Evolutionary conservation across 2,888 invertebrate genomes (phyloP), one percentile per base, ranked within the genome.

Genomic region (Brachyptera risi): DNA sequence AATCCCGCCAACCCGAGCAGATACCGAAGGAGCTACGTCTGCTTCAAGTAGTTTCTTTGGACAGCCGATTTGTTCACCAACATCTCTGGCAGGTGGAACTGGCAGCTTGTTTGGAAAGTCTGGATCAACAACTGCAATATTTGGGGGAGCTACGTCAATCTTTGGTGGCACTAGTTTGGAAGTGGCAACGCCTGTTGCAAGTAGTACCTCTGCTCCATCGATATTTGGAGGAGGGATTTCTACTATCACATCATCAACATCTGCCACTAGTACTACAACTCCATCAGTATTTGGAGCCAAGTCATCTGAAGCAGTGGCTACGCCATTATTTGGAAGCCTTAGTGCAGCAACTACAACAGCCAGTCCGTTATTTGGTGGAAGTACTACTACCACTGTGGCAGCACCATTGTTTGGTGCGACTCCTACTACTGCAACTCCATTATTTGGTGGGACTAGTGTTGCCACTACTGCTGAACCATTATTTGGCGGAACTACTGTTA

Each of bases 281-380:
- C n/a, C 38, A 42, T 35, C 21, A 21, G 47, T 63, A 19, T 65
- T 65, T 50, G 59, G 59, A 59, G 51, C 56, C 31, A 64, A n/a
- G 44, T 59, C 37, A 11, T 56, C 54, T 37, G 58, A 35, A 51
- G 62, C 57, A 17, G 65, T 68, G 3, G 65, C 70, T 9, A 67
- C 75, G 1, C 72, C 73, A 40, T 65, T 76, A 60, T 76, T 76
- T 59, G 72, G 73, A 40, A 67, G 71, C 19, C 70, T 72, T 17
- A 68, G 37, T 13, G 19, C 70, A 17, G 68, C 69, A 4, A 67
- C 72, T 21, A 62, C 61, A 69, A 23, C 35, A 63, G 37, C 51
- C 2, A 51, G 17, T 31, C 31, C 62, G 42, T 2, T 44, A 9
- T 47, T 47, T n/a, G 47, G 47, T 11, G 40, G 40, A 4, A 7